Evolutionary conservation across 1,140 invertebrate genomes (phyloP).

Genomic region (Hypsibius dujardini): DNA sequence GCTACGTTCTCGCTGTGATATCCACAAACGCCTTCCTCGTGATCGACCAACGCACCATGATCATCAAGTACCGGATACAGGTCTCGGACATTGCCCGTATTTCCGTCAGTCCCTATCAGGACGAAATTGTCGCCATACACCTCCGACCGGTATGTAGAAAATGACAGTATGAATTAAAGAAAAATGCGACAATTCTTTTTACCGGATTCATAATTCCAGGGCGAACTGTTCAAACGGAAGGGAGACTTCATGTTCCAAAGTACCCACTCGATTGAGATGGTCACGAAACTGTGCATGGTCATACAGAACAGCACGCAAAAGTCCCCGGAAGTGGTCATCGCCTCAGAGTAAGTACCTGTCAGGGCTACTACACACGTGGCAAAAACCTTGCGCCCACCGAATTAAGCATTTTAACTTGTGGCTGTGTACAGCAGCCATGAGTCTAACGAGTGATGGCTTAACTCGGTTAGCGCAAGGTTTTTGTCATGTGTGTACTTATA

Average conservation of each 20-base stretch:
- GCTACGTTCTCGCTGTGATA: conserved; percentile 57
- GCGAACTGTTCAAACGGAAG: conserved; percentile 47
- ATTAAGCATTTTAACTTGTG: not conserved
- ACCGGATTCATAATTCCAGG: conserved; percentile 21
- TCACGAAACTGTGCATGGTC: conserved; percentile 69
- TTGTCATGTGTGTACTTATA: no score
- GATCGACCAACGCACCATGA: conserved; percentile 60
- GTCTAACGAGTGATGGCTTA: no score
- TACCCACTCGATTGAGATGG: conserved; percentile 66
- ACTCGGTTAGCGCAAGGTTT: no score
- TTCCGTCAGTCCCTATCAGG: conserved; percentile 60
- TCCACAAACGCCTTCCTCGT: conserved; percentile 61
- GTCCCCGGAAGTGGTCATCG: conserved; percentile 50
- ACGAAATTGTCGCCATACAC: conserved; percentile 66
- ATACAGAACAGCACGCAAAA: conserved; percentile 66
- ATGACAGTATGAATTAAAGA: not conserved
- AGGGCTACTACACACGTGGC: not conserved
- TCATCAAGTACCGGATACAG: conserved; percentile 64
- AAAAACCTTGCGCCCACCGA: not conserved
- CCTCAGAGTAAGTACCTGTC: conserved; percentile 32
- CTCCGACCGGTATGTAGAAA: conserved; percentile 46
- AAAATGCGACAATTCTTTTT: not conserved
- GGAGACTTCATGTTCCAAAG: conserved; percentile 71
- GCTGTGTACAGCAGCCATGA: no score
- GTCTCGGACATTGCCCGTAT: conserved; percentile 57